These are phyloP conservation scores for Peromyscus polionotus DNA, from an alignment of 2,113 vertebrate genomes.

Conservation along the genomic window DNA sequence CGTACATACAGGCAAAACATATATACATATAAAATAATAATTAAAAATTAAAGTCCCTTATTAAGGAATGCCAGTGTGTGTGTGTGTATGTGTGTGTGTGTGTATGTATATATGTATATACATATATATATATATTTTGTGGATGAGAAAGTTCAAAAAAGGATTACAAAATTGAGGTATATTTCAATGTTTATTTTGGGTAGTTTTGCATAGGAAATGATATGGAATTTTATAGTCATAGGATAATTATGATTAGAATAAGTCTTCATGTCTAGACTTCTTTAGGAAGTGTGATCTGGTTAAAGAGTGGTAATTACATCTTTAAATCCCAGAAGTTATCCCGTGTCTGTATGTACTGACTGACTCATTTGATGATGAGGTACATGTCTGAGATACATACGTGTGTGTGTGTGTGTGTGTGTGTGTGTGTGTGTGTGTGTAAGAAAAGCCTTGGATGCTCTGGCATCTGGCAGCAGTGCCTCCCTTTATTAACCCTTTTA, in stretches of 20 bases:
- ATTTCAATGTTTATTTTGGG: slow-evolving; percentile 49
- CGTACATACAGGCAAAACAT: neutral
- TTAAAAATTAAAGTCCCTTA: neutral
- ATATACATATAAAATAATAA: neutral
- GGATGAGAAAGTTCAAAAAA: slow-evolving; percentile 41
- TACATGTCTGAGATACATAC: neutral
- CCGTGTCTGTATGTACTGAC: neutral
- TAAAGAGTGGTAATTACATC: neutral
- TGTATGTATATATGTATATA: too few relatives aligned
- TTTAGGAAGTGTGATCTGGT: neutral
- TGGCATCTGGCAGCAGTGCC: neutral
- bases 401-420: too few relatives aligned
- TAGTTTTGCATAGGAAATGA: slow-evolving; percentile 27
- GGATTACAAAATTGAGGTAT: neutral
- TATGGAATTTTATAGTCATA: neutral
- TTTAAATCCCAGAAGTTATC: slow-evolving; percentile 27
- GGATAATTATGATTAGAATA: neutral
- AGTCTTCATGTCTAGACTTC: neutral
- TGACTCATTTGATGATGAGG: slow-evolving; percentile 8
- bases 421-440: neutral
- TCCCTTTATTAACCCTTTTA: neutral
- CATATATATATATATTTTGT: neutral
- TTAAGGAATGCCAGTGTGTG: neutral
- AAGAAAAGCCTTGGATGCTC: neutral
- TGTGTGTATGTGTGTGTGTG: too few relatives aligned